Evolutionary conservation across 1,140 invertebrate genomes (phyloP).

Genomic region (Augochlora pura): DNA sequence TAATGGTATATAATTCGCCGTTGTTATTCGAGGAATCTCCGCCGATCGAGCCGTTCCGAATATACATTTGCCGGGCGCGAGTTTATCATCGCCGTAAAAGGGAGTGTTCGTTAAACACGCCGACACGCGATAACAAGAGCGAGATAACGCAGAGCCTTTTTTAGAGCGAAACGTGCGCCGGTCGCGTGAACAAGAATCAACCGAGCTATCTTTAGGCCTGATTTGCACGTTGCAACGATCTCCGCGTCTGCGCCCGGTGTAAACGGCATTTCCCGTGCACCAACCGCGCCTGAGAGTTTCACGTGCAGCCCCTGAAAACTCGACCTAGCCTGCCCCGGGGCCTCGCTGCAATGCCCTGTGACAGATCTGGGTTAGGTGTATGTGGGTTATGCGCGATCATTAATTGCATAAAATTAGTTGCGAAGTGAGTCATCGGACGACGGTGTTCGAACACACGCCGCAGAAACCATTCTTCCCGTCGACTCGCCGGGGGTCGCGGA

Average conservation of each 20-base stretch:
- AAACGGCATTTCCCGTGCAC: neutral
- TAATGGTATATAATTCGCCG: too few species aligned
- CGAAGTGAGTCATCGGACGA: too few species aligned
- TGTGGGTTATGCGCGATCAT: too few species aligned
- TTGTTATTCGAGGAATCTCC: too few species aligned
- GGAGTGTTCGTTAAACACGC: slow-evolving; percentile 8
- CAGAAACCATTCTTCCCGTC: neutral
- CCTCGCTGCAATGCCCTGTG: neutral
- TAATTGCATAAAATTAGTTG: too few species aligned
- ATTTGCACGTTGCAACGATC: slow-evolving; percentile 13
- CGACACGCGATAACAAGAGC: slow-evolving; percentile 9
- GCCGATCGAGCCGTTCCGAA: neutral
- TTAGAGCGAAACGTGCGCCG: slow-evolving; percentile 17
- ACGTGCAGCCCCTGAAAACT: neutral
- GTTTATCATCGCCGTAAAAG: neutral
- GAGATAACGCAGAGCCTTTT: slow-evolving; percentile 4
- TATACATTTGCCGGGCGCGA: too few species aligned
- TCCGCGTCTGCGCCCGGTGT: neutral
- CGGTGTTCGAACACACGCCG: too few species aligned
- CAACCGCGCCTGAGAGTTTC: too few species aligned
- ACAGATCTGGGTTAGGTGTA: too few species aligned
- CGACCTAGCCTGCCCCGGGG: neutral
- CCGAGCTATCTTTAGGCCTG: slow-evolving; percentile 14
- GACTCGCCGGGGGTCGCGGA: too few species aligned
- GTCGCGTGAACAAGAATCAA: slow-evolving; percentile 22